These are phyloP conservation scores for Atractosteus spatula DNA, from an alignment of 2,113 vertebrate species.

Conservation along the genomic window DNA sequence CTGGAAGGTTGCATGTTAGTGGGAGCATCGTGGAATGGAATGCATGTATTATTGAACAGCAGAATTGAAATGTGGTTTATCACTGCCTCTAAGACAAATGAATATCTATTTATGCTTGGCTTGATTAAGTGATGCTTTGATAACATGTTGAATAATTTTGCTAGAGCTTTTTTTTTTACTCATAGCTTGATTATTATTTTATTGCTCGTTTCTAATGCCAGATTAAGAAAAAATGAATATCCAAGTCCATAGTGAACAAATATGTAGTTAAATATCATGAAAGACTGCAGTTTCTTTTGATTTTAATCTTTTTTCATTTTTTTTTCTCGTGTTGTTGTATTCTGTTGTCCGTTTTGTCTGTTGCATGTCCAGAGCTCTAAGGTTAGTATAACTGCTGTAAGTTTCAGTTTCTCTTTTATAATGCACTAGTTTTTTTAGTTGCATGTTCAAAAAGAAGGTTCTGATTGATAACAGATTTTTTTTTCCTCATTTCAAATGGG, in stretches of 20 bases:
- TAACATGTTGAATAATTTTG: not conserved
- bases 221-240: not conserved
- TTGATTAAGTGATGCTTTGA: constrained; percentile 16
- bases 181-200: constrained; percentile 30
- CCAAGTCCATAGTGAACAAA: not conserved
- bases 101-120: constrained; percentile 16
- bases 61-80: constrained; percentile 16
- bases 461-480: too few relatives aligned
- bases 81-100: constrained; percentile 5
- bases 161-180: not conserved
- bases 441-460: not conserved
- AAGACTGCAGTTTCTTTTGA: constrained; percentile 66
- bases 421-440: constrained; percentile 41
- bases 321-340: constrained; percentile 76
- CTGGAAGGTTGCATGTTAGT: not conserved
- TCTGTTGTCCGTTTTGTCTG: constrained; percentile 80
- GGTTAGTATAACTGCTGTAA: constrained; percentile 94
- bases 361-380: constrained; percentile 96
- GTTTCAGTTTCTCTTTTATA: constrained; percentile 73
- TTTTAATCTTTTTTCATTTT: constrained; percentile 73
- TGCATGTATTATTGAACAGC: not conserved
- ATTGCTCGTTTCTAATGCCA: not conserved
- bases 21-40: not conserved
- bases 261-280: not conserved
- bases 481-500: too few relatives aligned